Conservation (phyloP, 2,797 vertebrate genomes). For the Chelonia mydas region DNA sequence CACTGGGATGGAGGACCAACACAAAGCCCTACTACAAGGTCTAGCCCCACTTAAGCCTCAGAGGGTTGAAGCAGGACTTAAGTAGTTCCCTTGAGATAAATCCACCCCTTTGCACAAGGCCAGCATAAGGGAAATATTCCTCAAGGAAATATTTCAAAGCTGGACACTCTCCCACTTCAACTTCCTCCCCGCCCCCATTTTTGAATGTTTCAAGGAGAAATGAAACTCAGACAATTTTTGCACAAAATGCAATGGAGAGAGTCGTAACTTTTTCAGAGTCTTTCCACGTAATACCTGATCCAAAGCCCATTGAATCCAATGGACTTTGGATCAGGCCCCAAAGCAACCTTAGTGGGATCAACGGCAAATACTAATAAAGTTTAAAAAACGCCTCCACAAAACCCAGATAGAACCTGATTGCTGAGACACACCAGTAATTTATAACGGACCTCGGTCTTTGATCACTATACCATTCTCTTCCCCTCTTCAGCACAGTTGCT, state of each 20-base stretch:
- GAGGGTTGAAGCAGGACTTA: neutral
- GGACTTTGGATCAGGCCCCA: neutral
- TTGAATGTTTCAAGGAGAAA: accelerated
- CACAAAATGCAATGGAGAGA: neutral
- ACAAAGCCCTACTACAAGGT: neutral
- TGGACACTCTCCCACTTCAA: neutral
- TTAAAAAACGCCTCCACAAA: conserved; percentile 42
- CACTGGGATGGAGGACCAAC: neutral
- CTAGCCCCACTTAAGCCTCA: no score
- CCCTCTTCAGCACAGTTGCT: conserved; percentile 53
- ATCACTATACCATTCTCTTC: conserved; percentile 54
- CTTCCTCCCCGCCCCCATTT: accelerated
- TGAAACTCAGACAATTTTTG: neutral
- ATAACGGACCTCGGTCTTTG: conserved; percentile 56
- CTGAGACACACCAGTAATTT: conserved; percentile 45
- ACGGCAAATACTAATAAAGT: conserved; percentile 51
- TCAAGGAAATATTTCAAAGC: neutral
- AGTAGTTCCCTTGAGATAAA: neutral
- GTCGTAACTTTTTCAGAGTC: neutral
- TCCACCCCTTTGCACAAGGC: neutral
- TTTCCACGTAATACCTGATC: neutral
- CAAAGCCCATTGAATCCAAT: neutral
- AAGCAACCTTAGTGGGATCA: conserved; percentile 28
- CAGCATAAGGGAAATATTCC: neutral
- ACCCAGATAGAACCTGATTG: conserved; percentile 43